Conservation (phyloP, 2,888 invertebrate species). For the Auanema sp. region DNA sequence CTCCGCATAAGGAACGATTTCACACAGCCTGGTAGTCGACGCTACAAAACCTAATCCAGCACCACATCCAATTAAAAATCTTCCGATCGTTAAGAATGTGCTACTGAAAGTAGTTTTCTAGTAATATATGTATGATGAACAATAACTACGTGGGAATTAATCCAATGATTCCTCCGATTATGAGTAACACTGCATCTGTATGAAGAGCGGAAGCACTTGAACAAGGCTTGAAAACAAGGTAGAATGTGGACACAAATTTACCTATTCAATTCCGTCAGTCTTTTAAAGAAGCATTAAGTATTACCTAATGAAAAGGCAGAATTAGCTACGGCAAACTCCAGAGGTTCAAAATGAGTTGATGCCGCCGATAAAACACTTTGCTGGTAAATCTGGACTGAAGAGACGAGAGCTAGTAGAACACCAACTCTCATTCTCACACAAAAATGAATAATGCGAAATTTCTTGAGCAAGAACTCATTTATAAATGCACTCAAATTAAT, state of each 20-base stretch:
- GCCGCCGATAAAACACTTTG: conserved; percentile 31
- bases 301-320: conserved; percentile 38
- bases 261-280: conserved; percentile 18
- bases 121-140: neutral
- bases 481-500: conserved; percentile 2
- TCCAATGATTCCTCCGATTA: conserved; percentile 30
- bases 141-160: conserved; percentile 23
- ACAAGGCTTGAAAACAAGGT: conserved; percentile 20
- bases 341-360: conserved; percentile 18
- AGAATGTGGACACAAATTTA: conserved; percentile 37
- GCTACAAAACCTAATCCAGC: conserved; percentile 49
- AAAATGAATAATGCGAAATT: neutral
- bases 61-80: conserved; percentile 45
- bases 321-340: conserved; percentile 26
- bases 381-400: conserved; percentile 46
- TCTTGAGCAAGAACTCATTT: too few relatives aligned
- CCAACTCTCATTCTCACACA: conserved; percentile 33
- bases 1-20: conserved; percentile 9
- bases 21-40: conserved; percentile 37
- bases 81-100: conserved; percentile 23
- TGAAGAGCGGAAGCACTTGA: conserved; percentile 22
- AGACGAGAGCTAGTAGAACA: conserved; percentile 42
- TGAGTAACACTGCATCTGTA: conserved; percentile 24
- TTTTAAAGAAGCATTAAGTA: neutral
- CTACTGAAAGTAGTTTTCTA: conserved; percentile 16